Evolutionary conservation across 2,888 invertebrate genomes (phyloP).

Genomic region (Apoderus coryli): DNA sequence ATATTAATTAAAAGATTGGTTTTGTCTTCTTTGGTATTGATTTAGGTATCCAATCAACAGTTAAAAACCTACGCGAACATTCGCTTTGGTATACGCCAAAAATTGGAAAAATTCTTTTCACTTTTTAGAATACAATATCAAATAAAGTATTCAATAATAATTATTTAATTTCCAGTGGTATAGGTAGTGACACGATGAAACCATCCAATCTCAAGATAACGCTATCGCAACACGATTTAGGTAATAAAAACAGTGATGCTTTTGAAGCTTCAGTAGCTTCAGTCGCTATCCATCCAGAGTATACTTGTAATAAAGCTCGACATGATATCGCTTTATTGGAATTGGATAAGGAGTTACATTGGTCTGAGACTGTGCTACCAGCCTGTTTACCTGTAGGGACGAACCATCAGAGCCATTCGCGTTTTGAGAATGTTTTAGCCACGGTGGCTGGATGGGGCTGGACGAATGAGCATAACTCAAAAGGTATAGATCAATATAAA

Average conservation of each 20-base stretch:
- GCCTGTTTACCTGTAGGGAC: slow-evolving; percentile 55
- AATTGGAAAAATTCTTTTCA: too few relatives aligned
- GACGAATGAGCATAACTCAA: slow-evolving; percentile 55
- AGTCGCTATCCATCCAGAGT: slow-evolving; percentile 60
- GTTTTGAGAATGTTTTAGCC: slow-evolving; percentile 42
- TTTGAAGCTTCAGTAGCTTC: slow-evolving; percentile 34
- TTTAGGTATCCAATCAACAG: too few relatives aligned
- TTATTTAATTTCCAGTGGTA: slow-evolving; percentile 45
- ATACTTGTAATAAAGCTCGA: slow-evolving; percentile 45
- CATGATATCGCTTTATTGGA: slow-evolving; percentile 65
- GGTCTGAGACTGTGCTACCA: slow-evolving; percentile 58
- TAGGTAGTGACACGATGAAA: slow-evolving; percentile 44
- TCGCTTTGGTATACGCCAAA: too few relatives aligned
- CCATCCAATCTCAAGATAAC: slow-evolving; percentile 51
- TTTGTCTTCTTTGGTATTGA: too few relatives aligned
- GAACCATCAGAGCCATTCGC: slow-evolving; percentile 33
- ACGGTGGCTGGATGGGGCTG: slow-evolving; percentile 81
- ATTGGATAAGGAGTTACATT: slow-evolving; percentile 45
- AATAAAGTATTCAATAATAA: too few relatives aligned
- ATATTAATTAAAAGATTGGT: too few relatives aligned
- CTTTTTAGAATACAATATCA: too few relatives aligned
- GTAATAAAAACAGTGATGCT: slow-evolving; percentile 36
- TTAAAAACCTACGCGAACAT: too few relatives aligned
- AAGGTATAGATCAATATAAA: slow-evolving; percentile 33
- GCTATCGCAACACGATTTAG: slow-evolving; percentile 57